Evolutionary conservation across 53 echinoderm and acorn worm species (phyloP), one percentile per base, ranked within the genome.

Genomic region (Holothuria scabra): DNA sequence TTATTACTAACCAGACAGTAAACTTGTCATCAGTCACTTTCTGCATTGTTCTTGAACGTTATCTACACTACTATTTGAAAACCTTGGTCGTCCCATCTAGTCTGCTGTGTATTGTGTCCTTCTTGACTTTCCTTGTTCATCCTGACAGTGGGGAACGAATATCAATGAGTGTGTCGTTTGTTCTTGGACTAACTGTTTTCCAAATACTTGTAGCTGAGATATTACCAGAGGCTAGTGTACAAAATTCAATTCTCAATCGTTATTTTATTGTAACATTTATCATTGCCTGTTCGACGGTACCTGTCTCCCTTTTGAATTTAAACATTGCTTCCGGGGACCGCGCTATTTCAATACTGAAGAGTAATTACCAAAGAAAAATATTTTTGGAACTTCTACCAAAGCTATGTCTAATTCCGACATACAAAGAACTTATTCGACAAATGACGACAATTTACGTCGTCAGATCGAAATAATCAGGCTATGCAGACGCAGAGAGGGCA

Each of bases 141-240:
- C 76, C 76, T 11, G 76, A 76, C 41, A 76, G 76, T 56, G 76
- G 76, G 52, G 76, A 76, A 56, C 52, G 76, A 29, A 76, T 76
- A 6, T 76, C 56, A 12, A 3, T 76, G 19, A 28, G 76, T 52
- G 76, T 76, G 13, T 76, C 76, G 26, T 25, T 76, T 48, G 76
- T 76, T 56, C 76, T 76, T 29, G 76, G 76, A 13, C 76, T 76
- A 11, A 76, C 76, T 19, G 76, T 76, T 18, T 76, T 76, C 16
- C 76, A 76, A 28, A 48, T 76, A 23, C 76, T 76, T 25, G 56
- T 76, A 7, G 24, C 76, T 24, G 76, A 76, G 13, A 76, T 76
- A 8, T 56, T 76, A 56, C 76, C 76, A 29, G 41, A 41, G 10
- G 46, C 76, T 30, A 52, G 56, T 28, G 56, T 55, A 10, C 23